phyloP scores from a whole-genome alignment of 2,888 invertebrate species.

The Blastobasis lacticolella region DNA sequence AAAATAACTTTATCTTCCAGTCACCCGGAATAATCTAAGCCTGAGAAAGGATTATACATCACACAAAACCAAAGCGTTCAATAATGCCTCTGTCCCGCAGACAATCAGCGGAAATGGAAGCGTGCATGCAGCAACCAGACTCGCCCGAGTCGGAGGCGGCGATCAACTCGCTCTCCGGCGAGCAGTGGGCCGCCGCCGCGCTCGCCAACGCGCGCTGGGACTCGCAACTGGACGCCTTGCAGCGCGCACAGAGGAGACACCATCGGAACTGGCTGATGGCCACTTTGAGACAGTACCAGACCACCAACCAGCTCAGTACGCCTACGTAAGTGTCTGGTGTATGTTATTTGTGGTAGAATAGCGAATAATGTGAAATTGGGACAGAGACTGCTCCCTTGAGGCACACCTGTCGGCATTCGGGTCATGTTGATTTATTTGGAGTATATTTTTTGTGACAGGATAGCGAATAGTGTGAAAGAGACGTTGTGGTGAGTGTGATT shows the following conservation, averaged over 20 bases:
- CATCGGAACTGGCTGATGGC: conserved; percentile 93
- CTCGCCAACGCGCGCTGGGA: conserved; percentile 89
- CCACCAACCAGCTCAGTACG: conserved; percentile 13
- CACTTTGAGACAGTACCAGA: conserved; percentile 73
- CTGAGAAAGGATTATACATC: too few species aligned
- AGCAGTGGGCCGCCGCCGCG: conserved; percentile 88
- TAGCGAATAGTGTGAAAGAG: too few species aligned
- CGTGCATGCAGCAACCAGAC: conserved; percentile 86
- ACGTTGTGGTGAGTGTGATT: too few species aligned
- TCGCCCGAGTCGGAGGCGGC: conserved; percentile 85
- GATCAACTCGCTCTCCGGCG: conserved; percentile 87
- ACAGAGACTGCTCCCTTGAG: too few species aligned
- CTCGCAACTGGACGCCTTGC: conserved; percentile 87
- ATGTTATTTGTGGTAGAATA: too few species aligned
- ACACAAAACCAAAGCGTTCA: too few species aligned
- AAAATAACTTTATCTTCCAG: too few species aligned
- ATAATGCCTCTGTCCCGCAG: conserved; percentile 49
- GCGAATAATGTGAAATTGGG: too few species aligned
- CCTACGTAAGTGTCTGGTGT: too few species aligned
- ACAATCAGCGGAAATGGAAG: conserved; percentile 92
- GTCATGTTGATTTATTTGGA: too few species aligned
- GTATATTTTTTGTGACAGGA: too few species aligned
- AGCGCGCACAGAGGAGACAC: conserved; percentile 88
- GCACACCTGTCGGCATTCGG: background rate
- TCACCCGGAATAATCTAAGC: too few species aligned